phyloP scores from a whole-genome alignment of 37 sponge, comb jelly and placozoan genomes.

The Halisarca cf. caerulea region DNA sequence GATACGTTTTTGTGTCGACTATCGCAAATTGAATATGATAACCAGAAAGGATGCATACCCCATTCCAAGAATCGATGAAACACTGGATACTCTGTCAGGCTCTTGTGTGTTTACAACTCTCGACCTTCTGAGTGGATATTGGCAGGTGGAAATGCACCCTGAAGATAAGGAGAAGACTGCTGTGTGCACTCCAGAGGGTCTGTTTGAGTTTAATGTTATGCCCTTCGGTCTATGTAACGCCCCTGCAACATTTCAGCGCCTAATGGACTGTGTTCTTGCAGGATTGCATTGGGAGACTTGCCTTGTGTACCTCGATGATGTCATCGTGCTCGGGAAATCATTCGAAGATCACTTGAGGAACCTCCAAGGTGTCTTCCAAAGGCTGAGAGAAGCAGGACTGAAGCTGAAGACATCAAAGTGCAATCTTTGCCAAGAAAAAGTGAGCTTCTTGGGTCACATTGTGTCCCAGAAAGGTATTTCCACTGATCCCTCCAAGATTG shows the following conservation, averaged over 20 bases:
- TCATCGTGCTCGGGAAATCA: conserved; percentile 23
- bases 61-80: conserved; percentile 22
- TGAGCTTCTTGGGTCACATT: conserved; percentile 25
- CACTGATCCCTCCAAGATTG: conserved; percentile 24
- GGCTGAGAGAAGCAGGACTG: conserved; percentile 27
- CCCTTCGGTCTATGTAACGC: conserved; percentile 50
- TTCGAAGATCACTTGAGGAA: conserved; percentile 26
- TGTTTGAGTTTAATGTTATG: conserved; percentile 48
- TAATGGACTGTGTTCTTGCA: conserved; percentile 37
- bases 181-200: conserved; percentile 29
- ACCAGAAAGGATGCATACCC: conserved; percentile 32
- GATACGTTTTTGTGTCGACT: conserved; percentile 26
- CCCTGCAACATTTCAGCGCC: conserved; percentile 47
- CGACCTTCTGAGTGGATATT: conserved; percentile 25
- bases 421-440: background rate
- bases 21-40: conserved; percentile 18
- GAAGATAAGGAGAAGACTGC: conserved; percentile 14
- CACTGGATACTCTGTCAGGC: conserved; percentile 9
- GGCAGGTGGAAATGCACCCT: conserved; percentile 19
- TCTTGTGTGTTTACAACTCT: conserved; percentile 3
- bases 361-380: conserved; percentile 19
- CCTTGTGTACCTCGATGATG: conserved; percentile 46
- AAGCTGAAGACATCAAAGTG: conserved; percentile 44
- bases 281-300: conserved; percentile 33
- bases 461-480: conserved; percentile 31